A percentile compares a stretch with the other conserved stretches of the same genome.
phyloP scores from a whole-genome alignment of 1,140 invertebrate species.

The Hylaeus anthracinus region DNA sequence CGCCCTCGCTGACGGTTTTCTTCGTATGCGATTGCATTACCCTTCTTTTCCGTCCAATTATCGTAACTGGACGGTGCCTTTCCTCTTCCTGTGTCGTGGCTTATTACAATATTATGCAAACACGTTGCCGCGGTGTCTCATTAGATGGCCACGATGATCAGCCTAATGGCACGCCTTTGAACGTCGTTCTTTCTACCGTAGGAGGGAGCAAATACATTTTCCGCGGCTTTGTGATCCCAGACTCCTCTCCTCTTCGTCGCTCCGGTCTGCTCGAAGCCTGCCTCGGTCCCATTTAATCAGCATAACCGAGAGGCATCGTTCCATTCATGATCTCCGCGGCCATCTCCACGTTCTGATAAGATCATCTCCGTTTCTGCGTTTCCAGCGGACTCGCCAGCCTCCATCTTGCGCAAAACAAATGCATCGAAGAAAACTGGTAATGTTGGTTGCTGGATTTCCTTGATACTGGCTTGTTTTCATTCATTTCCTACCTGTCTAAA shows the following conservation, averaged over 20 bases:
- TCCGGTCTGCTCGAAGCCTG: too few species aligned
- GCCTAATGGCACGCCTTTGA: not conserved
- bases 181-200: not conserved
- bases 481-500: too few species aligned
- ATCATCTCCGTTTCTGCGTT: slow-evolving; percentile 12
- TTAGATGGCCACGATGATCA: not conserved
- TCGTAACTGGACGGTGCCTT: not conserved
- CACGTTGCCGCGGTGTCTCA: not conserved
- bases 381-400: not conserved
- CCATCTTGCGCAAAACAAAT: too few species aligned
- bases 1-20: too few species aligned
- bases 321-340: slow-evolving; percentile 66
- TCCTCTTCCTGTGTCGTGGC: not conserved
- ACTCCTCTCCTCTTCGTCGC: too few species aligned
- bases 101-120: slow-evolving; percentile 24
- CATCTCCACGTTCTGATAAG: slow-evolving; percentile 12
- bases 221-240: too few species aligned
- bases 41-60: not conserved
- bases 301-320: slow-evolving; percentile 58
- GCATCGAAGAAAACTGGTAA: too few species aligned
- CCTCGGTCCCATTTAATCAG: slow-evolving; percentile 7
- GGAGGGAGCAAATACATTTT: too few species aligned
- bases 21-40: too few species aligned
- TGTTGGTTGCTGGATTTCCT: too few species aligned
- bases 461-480: too few species aligned